Base-by-base conservation (phyloP, 2,113 vertebrate genomes). In the Podarcis muralis region DNA sequence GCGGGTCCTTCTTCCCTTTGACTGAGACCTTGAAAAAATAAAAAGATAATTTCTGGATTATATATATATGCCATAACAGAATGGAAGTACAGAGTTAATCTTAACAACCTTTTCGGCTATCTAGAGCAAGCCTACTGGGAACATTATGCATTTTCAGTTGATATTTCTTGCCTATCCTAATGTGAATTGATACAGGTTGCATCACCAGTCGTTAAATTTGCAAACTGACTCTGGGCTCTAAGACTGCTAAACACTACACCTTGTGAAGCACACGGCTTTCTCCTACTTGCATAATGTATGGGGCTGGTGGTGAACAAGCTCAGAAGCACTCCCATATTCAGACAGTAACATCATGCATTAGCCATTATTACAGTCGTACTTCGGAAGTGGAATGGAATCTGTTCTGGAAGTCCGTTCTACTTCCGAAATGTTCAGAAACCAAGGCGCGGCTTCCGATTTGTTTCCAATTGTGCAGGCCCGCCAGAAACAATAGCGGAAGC, bases 1-100 rank as follows among this genome's bases (percentile, higher is more conserved):
- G 97, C 8, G 96, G 98, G 9, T 96, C 87, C n/a, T 88, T 97
- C 87, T 96, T 97, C 87, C 98, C 98, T 87, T 98, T 97, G 48
- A 95, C 87, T 5, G 98, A 99, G 37, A 99, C 98, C 99, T 99
- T 92, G 53, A 95, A 6, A 82, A 57, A 95, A 30, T 69, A 48
- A 86, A 48, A 57, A 0, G 0, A 88, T 81, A 69, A 87, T 59
- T 23, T 6, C 40, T 48, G 32, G 48, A 5, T 71, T 53, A 53
- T 53, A 53, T 53, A 89, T 62, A 37, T 57, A 92, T 91, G 65
- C 0, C 53, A 82, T n/a, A 65, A 81, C 75, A 85, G 20, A 82
- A 88, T 18, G 23, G 43, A 85, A 27, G 22, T 8, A 16, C 84
- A 62, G 8, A 77, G 68, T 90, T 43, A 82, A 2, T 2, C 35